phyloP scores from a whole-genome alignment of 53 echinoderm and acorn worm species.

The Zoroaster sp. region DNA sequence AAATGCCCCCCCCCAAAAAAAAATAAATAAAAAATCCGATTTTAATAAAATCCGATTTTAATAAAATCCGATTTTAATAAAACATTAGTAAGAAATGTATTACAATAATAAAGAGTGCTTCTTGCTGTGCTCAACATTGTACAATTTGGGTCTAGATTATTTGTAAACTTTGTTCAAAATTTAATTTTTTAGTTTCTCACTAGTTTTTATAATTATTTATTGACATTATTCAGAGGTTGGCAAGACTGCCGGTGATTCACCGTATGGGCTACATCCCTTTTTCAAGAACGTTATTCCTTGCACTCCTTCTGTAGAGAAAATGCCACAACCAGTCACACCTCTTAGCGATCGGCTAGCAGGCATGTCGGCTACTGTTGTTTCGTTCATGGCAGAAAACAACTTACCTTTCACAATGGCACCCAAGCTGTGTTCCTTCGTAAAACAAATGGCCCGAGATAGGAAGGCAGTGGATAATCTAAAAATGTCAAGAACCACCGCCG shows the following conservation, averaged over 20 bases:
- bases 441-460: not conserved
- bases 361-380: not conserved
- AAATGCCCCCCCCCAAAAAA: too few species aligned
- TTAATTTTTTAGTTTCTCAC: not conserved
- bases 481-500: not conserved
- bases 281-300: not conserved
- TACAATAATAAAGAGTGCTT: not conserved
- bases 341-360: not conserved
- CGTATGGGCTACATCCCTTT: not conserved
- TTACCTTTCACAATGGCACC: not conserved
- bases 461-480: not conserved
- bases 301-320: not conserved
- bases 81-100: not conserved
- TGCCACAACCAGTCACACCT: not conserved
- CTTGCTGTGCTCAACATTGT: not conserved
- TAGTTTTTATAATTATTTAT: too few species aligned
- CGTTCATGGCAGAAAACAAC: conserved; percentile 1
- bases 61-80: too few species aligned
- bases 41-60: too few species aligned
- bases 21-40: too few species aligned
- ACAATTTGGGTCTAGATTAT: not conserved
- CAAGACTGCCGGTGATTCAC: not conserved
- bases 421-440: not conserved
- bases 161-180: not conserved
- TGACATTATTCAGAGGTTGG: not conserved